Conservation (phyloP, 1,140 invertebrate genomes). For the Drepana arcuata region DNA sequence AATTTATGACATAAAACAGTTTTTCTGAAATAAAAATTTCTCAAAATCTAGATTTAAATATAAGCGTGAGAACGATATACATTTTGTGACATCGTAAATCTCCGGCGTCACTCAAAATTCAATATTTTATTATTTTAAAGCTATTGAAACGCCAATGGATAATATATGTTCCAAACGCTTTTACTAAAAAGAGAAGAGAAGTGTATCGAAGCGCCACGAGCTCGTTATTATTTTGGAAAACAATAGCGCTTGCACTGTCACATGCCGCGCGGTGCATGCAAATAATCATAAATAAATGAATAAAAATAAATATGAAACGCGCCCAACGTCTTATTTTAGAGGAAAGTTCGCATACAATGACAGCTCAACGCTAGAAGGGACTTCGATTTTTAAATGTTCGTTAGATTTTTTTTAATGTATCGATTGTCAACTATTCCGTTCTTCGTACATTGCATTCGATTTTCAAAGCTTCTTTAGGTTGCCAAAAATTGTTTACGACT, state of each 20-base stretch:
- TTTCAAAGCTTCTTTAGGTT: no score
- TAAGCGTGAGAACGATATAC: constrained; percentile 18
- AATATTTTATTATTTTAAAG: neutral
- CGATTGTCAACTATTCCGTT: no score
- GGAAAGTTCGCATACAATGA: no score
- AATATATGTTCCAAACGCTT: constrained; percentile 39
- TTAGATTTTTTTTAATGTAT: no score
- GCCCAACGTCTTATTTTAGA: constrained; percentile 61
- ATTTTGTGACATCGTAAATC: constrained; percentile 9
- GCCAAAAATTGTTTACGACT: no score
- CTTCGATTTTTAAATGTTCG: no score
- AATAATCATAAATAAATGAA: constrained; percentile 71
- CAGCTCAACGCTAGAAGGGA: no score
- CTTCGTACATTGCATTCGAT: no score
- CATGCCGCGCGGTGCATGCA: constrained; percentile 64
- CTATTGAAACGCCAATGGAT: constrained; percentile 20
- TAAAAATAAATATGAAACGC: constrained; percentile 58
- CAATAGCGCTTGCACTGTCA: constrained; percentile 67
- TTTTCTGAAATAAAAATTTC: no score
- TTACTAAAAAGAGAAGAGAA: constrained; percentile 34
- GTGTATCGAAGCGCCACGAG: constrained; percentile 51
- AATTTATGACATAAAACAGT: no score
- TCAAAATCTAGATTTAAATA: no score
- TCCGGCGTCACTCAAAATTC: constrained; percentile 5
- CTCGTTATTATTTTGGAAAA: constrained; percentile 68